Percentiles rank a stretch among this genome's conserved stretches.
phyloP scores from a whole-genome alignment of 2,797 vertebrate genomes.

The Sebastes wilsoni region DNA sequence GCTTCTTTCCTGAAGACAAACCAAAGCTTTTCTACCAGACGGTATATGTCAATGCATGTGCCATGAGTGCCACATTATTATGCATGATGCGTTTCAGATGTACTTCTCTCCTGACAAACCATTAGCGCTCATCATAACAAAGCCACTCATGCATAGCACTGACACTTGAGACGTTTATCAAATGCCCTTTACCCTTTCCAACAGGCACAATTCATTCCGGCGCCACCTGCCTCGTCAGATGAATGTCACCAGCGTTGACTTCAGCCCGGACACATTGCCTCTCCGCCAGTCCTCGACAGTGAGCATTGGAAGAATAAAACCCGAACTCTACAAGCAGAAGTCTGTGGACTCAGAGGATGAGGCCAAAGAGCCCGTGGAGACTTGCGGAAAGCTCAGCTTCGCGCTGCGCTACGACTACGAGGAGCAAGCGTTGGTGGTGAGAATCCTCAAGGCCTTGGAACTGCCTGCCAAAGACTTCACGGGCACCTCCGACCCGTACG shows the following conservation, averaged over 20 bases:
- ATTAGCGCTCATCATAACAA: conserved; percentile 33
- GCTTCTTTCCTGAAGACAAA: not conserved
- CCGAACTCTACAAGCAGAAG: conserved; percentile 98
- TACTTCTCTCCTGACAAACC: conserved; percentile 13
- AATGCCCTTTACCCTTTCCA: conserved; percentile 48
- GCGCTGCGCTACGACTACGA: conserved; percentile 93
- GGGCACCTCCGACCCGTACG: conserved; percentile 96
- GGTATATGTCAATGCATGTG: not conserved
- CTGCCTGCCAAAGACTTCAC: conserved; percentile 97
- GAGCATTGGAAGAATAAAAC: conserved; percentile 97
- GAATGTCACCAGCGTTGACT: conserved; percentile 97
- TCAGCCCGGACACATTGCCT: conserved; percentile 90
- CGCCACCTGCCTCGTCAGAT: conserved; percentile 96
- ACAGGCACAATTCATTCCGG: conserved; percentile 97
- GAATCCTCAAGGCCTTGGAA: conserved; percentile 94
- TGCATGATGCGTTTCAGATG: conserved; percentile 1
- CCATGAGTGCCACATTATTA: not conserved
- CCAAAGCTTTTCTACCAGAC: not conserved
- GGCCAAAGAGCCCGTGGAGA: conserved; percentile 86
- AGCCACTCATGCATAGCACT: conserved; percentile 11
- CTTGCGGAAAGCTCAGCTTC: conserved; percentile 95
- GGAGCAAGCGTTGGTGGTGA: conserved; percentile 92
- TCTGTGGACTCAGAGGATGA: conserved; percentile 95
- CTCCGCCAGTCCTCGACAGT: conserved; percentile 91
- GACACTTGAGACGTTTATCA: conserved; percentile 43